These are phyloP conservation scores for Clamator glandarius DNA, from an alignment of 2,797 vertebrate genomes.

Conservation along the genomic window DNA sequence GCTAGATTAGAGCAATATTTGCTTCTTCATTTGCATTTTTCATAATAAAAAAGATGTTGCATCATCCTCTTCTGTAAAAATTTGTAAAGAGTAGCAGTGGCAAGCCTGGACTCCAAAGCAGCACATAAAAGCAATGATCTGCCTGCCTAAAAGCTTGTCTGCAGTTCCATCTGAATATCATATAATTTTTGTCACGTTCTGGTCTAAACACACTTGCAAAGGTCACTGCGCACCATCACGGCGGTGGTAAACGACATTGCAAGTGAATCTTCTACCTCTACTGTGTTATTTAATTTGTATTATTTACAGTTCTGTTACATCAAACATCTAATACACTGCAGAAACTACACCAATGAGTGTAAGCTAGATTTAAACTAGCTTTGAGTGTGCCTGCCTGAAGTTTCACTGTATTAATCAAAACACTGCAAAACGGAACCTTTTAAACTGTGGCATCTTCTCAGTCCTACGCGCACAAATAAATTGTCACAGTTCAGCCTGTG, in stretches of 20 bases:
- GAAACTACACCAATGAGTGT: not conserved
- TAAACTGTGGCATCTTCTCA: not conserved
- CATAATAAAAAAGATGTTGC: not conserved
- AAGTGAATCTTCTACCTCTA: not conserved
- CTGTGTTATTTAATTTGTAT: not conserved
- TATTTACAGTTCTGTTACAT: not conserved
- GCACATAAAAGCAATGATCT: not conserved
- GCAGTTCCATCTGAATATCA: not conserved
- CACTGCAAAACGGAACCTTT: not conserved
- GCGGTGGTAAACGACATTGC: not conserved
- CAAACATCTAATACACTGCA: not conserved
- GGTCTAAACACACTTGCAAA: not conserved
- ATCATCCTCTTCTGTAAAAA: not conserved
- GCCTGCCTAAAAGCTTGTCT: not conserved
- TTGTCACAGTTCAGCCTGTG: rapidly evolving
- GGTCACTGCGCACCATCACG: not conserved
- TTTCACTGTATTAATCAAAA: not conserved
- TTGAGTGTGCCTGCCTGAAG: not conserved
- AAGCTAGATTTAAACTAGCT: not conserved
- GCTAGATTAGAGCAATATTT: not conserved
- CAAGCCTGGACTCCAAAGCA: not conserved
- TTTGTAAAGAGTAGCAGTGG: not conserved
- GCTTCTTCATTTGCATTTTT: not conserved
- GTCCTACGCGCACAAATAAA: not conserved
- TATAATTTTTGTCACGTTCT: not conserved